These are phyloP conservation scores for Petrolisthes cinctipes DNA, from an alignment of 2,888 invertebrate genomes.

Conservation along the genomic window DNA sequence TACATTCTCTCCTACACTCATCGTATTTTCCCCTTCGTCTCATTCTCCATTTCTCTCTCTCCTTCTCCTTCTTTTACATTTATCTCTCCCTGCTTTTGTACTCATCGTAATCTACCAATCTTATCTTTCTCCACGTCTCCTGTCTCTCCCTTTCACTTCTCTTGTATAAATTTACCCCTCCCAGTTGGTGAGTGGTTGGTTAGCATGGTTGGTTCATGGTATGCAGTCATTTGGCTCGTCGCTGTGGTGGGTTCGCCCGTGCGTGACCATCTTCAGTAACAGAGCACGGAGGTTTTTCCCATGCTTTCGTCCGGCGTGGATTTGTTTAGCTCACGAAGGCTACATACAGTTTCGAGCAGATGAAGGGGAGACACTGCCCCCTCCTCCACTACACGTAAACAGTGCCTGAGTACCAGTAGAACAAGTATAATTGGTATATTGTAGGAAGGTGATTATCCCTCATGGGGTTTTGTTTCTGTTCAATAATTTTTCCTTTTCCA, in stretches of 20 bases:
- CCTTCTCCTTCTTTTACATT: background rate
- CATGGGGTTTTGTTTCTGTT: too few relatives aligned
- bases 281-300: slow-evolving; percentile 30
- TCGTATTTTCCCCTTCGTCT: background rate
- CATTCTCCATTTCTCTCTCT: background rate
- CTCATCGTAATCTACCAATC: background rate
- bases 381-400: too few relatives aligned
- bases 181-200: background rate
- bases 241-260: slow-evolving; percentile 1
- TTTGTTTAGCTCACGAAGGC: slow-evolving; percentile 19
- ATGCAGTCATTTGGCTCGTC: slow-evolving; percentile 49
- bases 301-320: slow-evolving; percentile 22
- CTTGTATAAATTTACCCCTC: background rate
- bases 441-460: too few relatives aligned
- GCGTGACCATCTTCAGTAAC: slow-evolving; percentile 35
- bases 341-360: too few relatives aligned
- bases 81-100: background rate
- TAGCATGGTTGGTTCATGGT: slow-evolving; percentile 34
- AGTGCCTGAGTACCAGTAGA: too few relatives aligned
- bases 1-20: background rate
- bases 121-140: too few relatives aligned
- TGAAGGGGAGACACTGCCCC: too few relatives aligned
- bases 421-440: too few relatives aligned
- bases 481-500: too few relatives aligned
- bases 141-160: too few relatives aligned